Evolutionary conservation across 2,113 vertebrate species (phyloP).

Genomic region (Prolemur simus): DNA sequence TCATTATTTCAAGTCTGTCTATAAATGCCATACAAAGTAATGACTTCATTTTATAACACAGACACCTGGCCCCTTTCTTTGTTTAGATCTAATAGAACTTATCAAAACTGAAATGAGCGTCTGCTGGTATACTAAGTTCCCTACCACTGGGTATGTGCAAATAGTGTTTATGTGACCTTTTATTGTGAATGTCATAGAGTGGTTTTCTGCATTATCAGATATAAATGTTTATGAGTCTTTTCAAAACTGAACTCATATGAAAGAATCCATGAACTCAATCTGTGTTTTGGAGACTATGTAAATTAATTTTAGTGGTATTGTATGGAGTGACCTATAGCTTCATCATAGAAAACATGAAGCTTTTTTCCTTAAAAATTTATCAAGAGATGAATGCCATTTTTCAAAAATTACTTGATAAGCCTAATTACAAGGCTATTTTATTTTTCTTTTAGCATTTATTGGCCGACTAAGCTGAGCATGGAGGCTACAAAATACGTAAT

Average conservation of each 20-base stretch:
- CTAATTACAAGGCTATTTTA: background rate
- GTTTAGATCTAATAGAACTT: background rate
- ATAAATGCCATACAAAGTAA: background rate
- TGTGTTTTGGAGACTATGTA: background rate
- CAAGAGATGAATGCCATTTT: background rate
- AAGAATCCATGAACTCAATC: background rate
- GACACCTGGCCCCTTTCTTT: background rate
- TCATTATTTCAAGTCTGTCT: background rate
- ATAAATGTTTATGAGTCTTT: background rate
- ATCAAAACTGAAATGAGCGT: background rate
- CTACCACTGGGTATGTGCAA: background rate
- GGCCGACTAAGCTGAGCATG: background rate
- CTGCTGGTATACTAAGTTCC: background rate
- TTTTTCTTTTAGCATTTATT: background rate
- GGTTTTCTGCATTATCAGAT: background rate
- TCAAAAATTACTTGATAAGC: background rate
- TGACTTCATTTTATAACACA: background rate
- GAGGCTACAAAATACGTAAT: background rate
- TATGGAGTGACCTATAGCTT: background rate
- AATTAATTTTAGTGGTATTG: background rate
- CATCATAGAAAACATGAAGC: background rate
- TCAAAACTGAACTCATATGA: background rate
- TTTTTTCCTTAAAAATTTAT: background rate
- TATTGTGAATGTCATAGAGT: background rate
- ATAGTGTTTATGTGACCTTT: background rate